These are phyloP conservation scores for Pandemis corylana DNA, from an alignment of 2,888 invertebrate species.

Conservation along the genomic window DNA sequence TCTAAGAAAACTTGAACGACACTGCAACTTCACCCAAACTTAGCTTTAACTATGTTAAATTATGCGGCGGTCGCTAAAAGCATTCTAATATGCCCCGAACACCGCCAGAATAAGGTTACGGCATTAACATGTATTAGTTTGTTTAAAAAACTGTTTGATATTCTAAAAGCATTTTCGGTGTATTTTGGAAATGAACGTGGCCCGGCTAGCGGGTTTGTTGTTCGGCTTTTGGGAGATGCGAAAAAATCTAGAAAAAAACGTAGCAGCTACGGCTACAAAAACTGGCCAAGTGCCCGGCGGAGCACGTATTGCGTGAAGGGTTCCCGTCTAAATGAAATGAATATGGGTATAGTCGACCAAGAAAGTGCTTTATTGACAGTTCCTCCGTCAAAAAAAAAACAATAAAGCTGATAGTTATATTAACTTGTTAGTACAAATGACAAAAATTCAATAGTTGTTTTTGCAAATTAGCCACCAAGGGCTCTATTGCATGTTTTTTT, in stretches of 20 bases:
- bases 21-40: constrained; percentile 9
- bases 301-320: too few relatives aligned
- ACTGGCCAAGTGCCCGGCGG: too few relatives aligned
- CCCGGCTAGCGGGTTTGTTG: constrained; percentile 11
- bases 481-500: too few relatives aligned
- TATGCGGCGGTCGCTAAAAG: constrained; percentile 1
- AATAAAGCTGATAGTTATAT: too few relatives aligned
- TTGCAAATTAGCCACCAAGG: too few relatives aligned
- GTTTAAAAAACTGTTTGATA: constrained; percentile 26
- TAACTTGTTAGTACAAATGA: too few relatives aligned
- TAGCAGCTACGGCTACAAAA: too few relatives aligned
- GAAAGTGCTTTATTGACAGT: too few relatives aligned
- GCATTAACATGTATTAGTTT: constrained; percentile 19
- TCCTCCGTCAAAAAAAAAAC: too few relatives aligned
- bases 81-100: constrained; percentile 10
- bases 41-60: constrained; percentile 4
- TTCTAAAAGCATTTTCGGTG: constrained; percentile 18
- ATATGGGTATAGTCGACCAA: too few relatives aligned
- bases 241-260: neutral
- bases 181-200: constrained; percentile 22
- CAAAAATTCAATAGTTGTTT: too few relatives aligned
- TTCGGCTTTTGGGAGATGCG: neutral
- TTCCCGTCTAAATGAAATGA: too few relatives aligned
- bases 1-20: neutral
- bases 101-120: constrained; percentile 22